Conservation (phyloP, 2,113 vertebrate species). For the Brachirus orientalis region DNA sequence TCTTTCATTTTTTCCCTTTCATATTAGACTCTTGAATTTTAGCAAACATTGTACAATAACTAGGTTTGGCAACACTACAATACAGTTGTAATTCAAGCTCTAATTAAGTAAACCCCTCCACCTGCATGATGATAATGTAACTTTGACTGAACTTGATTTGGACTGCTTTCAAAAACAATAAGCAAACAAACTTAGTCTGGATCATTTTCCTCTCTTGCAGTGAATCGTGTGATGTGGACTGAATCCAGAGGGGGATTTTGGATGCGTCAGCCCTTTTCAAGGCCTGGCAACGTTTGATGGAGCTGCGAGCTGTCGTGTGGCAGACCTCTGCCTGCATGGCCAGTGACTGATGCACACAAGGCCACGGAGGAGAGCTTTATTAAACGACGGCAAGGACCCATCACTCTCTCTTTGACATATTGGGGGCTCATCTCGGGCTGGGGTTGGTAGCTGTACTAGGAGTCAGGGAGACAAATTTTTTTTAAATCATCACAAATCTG, state of each 20-base stretch:
- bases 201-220: neutral
- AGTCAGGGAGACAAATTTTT: slow-evolving; percentile 26
- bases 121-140: neutral
- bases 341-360: slow-evolving; percentile 57
- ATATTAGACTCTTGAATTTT: neutral
- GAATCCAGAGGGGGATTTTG: slow-evolving; percentile 13
- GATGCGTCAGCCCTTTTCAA: slow-evolving; percentile 51
- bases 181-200: neutral
- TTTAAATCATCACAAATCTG: slow-evolving; percentile 2
- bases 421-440: slow-evolving; percentile 58
- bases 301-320: slow-evolving; percentile 24
- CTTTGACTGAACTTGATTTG: neutral
- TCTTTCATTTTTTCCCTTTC: neutral
- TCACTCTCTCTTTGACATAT: slow-evolving; percentile 70
- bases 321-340: slow-evolving; percentile 41
- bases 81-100: neutral
- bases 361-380: slow-evolving; percentile 64
- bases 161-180: neutral
- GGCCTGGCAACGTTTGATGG: slow-evolving; percentile 47
- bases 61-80: neutral
- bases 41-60: neutral
- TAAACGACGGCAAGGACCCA: slow-evolving; percentile 61
- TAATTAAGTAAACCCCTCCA: neutral
- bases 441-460: slow-evolving; percentile 4
- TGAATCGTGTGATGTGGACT: neutral